Conservation (phyloP, 2,888 invertebrate genomes). For the Salticus scenicus region DNA sequence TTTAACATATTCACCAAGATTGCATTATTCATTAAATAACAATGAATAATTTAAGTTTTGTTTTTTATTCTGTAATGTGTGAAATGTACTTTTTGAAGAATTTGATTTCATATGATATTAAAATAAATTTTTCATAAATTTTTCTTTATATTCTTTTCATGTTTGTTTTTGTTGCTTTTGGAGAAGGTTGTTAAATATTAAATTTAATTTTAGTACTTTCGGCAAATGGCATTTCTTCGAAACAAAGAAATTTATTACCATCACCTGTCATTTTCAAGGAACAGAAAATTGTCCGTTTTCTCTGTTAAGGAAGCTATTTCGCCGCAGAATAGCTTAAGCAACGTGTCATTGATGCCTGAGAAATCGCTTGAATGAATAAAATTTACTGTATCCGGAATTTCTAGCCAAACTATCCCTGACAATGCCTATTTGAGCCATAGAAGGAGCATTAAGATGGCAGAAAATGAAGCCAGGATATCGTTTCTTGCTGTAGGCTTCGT, state of each 20-base stretch:
- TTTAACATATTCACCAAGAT: no score
- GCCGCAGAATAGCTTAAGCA: not conserved
- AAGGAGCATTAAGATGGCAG: conserved; percentile 51
- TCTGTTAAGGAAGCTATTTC: not conserved
- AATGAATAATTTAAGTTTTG: no score
- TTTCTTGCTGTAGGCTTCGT: conserved; percentile 36
- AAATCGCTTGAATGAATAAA: conserved; percentile 3
- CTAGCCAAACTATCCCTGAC: conserved; percentile 37
- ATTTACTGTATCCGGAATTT: not conserved
- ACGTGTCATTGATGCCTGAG: conserved; percentile 15
- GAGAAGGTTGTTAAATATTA: conserved; percentile 4
- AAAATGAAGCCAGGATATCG: conserved; percentile 41
- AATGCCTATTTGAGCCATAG: conserved; percentile 35
- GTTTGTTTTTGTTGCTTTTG: not conserved
- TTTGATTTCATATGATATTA: no score
- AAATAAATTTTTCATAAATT: not conserved
- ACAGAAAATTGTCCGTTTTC: not conserved
- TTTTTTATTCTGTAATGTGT: no score
- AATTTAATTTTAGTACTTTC: conserved; percentile 9
- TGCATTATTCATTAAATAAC: no score
- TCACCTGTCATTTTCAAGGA: not conserved
- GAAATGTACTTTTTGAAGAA: no score
- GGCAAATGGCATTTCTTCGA: not conserved
- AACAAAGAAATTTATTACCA: not conserved
- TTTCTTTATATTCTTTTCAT: not conserved